These are phyloP conservation scores for Danio choprae DNA, from an alignment of 2,797 vertebrate species.

Conservation along the genomic window DNA sequence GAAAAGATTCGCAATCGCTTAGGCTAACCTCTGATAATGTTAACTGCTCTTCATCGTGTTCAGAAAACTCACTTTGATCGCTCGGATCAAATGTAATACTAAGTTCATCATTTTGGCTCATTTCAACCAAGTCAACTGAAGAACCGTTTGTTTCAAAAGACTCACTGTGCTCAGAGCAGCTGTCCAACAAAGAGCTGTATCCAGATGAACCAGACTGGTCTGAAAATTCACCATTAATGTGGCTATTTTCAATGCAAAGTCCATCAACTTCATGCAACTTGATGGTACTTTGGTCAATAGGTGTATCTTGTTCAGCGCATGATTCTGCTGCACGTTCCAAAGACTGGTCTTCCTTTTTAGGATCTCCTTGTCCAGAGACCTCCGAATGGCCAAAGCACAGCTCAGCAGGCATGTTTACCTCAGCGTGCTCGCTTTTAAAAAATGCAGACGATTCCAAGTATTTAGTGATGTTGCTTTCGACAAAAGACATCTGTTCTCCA, in stretches of 20 bases:
- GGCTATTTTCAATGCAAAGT: slow-evolving; percentile 37
- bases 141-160: slow-evolving; percentile 47
- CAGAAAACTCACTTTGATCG: slow-evolving; percentile 36
- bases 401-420: slow-evolving; percentile 70
- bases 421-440: slow-evolving; percentile 44
- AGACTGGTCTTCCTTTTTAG: slow-evolving; percentile 58
- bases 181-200: slow-evolving; percentile 51
- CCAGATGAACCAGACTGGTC: slow-evolving; percentile 47
- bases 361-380: slow-evolving; percentile 63
- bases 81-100: slow-evolving; percentile 8
- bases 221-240: slow-evolving; percentile 40
- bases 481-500: slow-evolving; percentile 43
- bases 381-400: slow-evolving; percentile 65
- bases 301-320: slow-evolving; percentile 52
- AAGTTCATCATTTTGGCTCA: slow-evolving; percentile 29
- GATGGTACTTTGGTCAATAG: slow-evolving; percentile 59
- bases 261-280: slow-evolving; percentile 26
- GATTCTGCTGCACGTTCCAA: slow-evolving; percentile 62
- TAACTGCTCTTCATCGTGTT: slow-evolving; percentile 32
- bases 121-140: slow-evolving; percentile 40
- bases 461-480: slow-evolving; percentile 58
- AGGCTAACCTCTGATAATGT: slow-evolving; percentile 1
- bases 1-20: slow-evolving; percentile 14
- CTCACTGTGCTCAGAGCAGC: slow-evolving; percentile 58
- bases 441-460: slow-evolving; percentile 70